phyloP scores from a whole-genome alignment of 2,797 vertebrate species.

The Enteromius unitaeniatus region DNA sequence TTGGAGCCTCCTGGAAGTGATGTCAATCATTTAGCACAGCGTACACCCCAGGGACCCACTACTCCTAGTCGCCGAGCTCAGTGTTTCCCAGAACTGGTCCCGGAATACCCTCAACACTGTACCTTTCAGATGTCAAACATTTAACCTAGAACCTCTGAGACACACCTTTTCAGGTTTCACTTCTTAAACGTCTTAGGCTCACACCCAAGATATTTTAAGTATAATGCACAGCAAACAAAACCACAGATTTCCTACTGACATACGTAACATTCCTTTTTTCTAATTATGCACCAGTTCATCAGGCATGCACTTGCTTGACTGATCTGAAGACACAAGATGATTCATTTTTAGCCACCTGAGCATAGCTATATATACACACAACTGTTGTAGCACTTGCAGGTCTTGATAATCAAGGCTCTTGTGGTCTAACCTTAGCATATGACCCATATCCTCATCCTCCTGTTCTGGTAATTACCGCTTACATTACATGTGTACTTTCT shows the following conservation, averaged over 20 bases:
- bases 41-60: neutral
- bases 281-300: neutral
- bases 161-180: conserved; percentile 29
- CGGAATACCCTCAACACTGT: neutral
- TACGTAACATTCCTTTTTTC: conserved; percentile 5
- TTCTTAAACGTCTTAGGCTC: neutral
- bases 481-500: conserved; percentile 22
- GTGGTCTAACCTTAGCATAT: conserved; percentile 10
- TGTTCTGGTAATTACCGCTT: conserved; percentile 17
- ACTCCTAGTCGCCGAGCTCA: neutral
- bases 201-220: conserved; percentile 9
- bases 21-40: neutral
- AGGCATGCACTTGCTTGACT: neutral
- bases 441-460: conserved; percentile 14
- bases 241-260: neutral
- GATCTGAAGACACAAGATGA: conserved; percentile 12
- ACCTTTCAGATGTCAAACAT: neutral
- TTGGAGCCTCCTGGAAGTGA: neutral
- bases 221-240: neutral
- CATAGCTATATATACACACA: conserved; percentile 13
- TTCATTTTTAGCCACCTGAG: conserved; percentile 13
- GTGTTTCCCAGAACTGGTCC: neutral
- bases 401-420: conserved; percentile 20
- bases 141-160: neutral
- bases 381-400: conserved; percentile 5